Evolutionary conservation across 2,797 vertebrate genomes (phyloP).

Genomic region (Semaprochilodus insignis): DNA sequence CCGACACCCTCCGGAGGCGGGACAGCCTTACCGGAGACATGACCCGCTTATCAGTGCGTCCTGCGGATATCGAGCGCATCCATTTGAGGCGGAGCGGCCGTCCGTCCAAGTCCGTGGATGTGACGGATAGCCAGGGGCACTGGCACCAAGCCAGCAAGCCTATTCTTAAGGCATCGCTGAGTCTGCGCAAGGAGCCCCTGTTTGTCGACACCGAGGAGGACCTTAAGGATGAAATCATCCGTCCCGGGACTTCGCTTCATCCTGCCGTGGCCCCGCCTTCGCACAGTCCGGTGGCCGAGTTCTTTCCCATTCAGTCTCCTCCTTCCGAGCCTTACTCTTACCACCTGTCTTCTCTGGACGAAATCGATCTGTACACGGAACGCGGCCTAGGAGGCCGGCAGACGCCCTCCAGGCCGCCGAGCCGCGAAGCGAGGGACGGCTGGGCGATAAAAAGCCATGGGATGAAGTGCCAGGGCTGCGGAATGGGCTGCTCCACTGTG

Average conservation of each 20-base stretch:
- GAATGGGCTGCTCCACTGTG: constrained; percentile 81
- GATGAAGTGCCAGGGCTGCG: constrained; percentile 90
- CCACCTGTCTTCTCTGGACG: constrained; percentile 86
- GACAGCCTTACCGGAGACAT: constrained; percentile 86
- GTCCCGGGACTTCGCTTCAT: constrained; percentile 87
- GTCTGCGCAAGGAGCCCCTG: constrained; percentile 90
- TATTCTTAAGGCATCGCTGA: constrained; percentile 88
- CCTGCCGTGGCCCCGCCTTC: constrained; percentile 84
- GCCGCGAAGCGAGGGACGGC: constrained; percentile 77
- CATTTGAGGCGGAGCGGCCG: constrained; percentile 91
- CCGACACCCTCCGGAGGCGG: constrained; percentile 87
- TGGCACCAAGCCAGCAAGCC: constrained; percentile 91
- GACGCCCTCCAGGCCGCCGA: constrained; percentile 77
- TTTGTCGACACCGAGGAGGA: constrained; percentile 88
- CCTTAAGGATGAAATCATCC: constrained; percentile 91
- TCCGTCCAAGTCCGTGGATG: constrained; percentile 93
- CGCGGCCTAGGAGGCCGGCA: constrained; percentile 77
- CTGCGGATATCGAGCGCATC: constrained; percentile 87
- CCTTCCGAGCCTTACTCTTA: constrained; percentile 82
- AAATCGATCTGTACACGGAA: constrained; percentile 95
- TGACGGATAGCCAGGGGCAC: constrained; percentile 91
- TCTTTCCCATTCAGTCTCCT: constrained; percentile 85
- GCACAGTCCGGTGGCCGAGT: constrained; percentile 86
- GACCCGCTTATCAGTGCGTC: constrained; percentile 85
- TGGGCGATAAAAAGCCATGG: constrained; percentile 79